These are phyloP conservation scores for Lepas anatifera DNA, from an alignment of 2,888 invertebrate genomes.

Conservation along the genomic window DNA sequence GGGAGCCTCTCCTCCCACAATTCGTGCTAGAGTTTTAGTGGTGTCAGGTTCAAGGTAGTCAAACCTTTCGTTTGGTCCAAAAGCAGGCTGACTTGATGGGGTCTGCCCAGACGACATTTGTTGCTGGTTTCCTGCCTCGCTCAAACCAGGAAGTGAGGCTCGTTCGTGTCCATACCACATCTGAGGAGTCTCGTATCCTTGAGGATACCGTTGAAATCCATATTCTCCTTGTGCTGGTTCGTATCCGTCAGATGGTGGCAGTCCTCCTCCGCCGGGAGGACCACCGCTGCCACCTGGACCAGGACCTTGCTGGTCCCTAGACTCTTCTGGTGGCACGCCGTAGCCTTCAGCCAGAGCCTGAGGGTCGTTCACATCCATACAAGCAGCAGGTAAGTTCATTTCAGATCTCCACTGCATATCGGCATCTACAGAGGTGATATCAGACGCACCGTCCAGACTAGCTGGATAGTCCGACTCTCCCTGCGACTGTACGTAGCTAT, in stretches of 20 bases:
- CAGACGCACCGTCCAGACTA: background rate
- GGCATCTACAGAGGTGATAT: background rate
- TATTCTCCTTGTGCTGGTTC: slow-evolving; percentile 2
- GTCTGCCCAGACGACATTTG: background rate
- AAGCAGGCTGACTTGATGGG: background rate
- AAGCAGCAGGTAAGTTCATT: too few relatives aligned
- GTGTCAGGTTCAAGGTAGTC: background rate
- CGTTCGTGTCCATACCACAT: slow-evolving; percentile 5
- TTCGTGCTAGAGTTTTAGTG: background rate
- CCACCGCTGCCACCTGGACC: background rate
- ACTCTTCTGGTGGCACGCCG: too few relatives aligned
- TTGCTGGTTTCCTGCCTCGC: background rate
- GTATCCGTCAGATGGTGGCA: background rate
- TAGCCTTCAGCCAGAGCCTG: too few relatives aligned
- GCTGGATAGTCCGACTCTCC: background rate
- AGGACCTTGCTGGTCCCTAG: background rate
- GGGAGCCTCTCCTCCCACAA: background rate
- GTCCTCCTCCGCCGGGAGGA: background rate
- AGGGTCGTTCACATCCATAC: too few relatives aligned
- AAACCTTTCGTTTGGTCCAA: too few relatives aligned
- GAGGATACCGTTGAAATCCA: background rate
- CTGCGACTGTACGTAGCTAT: background rate
- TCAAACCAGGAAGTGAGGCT: background rate
- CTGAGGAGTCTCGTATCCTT: background rate
- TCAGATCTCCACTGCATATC: too few relatives aligned